These are phyloP conservation scores for Hylaeus volcanicus DNA, from an alignment of 1,140 invertebrate genomes.

Conservation along the genomic window DNA sequence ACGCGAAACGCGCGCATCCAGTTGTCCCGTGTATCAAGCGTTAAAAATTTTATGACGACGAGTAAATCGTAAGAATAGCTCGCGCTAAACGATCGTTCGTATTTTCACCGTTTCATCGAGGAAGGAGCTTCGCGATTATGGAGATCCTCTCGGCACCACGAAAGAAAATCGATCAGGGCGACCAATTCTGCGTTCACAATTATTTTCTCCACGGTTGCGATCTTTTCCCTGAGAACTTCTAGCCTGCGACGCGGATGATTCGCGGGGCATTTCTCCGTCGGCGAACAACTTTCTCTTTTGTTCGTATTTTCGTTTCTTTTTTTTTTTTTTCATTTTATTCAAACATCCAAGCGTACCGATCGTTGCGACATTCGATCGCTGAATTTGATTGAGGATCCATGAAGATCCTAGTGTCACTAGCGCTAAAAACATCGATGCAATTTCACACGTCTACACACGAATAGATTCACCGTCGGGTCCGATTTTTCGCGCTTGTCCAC, in stretches of 20 bases:
- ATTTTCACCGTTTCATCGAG: neutral
- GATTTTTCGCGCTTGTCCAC: neutral
- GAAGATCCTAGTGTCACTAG: constrained; percentile 20
- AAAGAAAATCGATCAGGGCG: constrained; percentile 21
- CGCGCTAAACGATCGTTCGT: neutral
- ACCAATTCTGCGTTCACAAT: constrained; percentile 8
- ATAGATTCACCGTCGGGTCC: neutral
- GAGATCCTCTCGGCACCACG: constrained; percentile 1
- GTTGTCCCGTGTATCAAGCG: no score
- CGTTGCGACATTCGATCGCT: constrained; percentile 44
- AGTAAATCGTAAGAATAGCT: no score
- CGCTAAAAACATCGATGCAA: constrained; percentile 15
- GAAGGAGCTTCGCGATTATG: neutral
- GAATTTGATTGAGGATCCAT: constrained; percentile 65
- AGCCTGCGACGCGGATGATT: constrained; percentile 20
- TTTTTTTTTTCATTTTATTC: neutral
- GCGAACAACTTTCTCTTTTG: constrained; percentile 8
- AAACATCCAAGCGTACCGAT: constrained; percentile 23
- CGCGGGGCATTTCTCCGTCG: constrained; percentile 4
- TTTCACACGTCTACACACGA: neutral
- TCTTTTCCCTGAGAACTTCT: constrained; percentile 48
- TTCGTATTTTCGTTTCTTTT: neutral
- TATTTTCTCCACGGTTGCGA: constrained; percentile 20
- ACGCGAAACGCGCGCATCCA: no score
- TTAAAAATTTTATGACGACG: no score